Conservation (phyloP, 2,888 invertebrate species). For the Sarcophaga subvicina region DNA sequence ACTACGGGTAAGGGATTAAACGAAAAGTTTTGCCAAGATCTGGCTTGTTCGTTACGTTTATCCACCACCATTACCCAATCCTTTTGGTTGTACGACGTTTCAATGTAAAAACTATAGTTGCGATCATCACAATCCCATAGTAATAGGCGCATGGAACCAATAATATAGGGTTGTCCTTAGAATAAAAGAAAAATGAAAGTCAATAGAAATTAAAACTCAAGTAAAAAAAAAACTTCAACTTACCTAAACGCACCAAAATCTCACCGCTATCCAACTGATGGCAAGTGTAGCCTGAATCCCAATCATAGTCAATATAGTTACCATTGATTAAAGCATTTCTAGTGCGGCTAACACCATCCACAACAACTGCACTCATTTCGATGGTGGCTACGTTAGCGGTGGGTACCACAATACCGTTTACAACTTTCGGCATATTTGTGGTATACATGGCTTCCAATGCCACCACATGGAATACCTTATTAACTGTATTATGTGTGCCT, state of each 20-base stretch:
- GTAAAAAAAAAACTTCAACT: conserved; percentile 23
- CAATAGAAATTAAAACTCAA: not conserved
- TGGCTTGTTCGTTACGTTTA: conserved; percentile 91
- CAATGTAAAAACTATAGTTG: conserved; percentile 97
- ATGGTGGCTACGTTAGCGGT: conserved; percentile 95
- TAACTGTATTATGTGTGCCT: conserved; percentile 97
- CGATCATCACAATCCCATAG: conserved; percentile 99
- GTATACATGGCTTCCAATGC: conserved; percentile 95
- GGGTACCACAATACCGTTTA: conserved; percentile 91
- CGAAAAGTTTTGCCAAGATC: conserved; percentile 96
- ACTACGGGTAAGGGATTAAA: conserved; percentile 94
- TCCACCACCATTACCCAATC: conserved; percentile 97
- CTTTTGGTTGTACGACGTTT: conserved; percentile 95
- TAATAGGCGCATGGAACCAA: conserved; percentile 94
- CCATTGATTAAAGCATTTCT: conserved; percentile 98
- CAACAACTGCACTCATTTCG: conserved; percentile 94
- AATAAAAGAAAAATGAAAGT: not conserved
- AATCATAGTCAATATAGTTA: conserved; percentile 96
- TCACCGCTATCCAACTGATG: conserved; percentile 97
- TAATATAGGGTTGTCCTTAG: conserved; percentile 94
- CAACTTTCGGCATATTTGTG: conserved; percentile 88
- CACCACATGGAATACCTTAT: conserved; percentile 97
- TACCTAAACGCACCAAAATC: conserved; percentile 95
- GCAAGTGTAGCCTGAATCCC: conserved; percentile 99
- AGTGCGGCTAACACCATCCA: conserved; percentile 97